Evolutionary conservation across 2,113 vertebrate genomes (phyloP), one percentile per base, ranked within the genome.

Genomic region (Plotosus lineatus): DNA sequence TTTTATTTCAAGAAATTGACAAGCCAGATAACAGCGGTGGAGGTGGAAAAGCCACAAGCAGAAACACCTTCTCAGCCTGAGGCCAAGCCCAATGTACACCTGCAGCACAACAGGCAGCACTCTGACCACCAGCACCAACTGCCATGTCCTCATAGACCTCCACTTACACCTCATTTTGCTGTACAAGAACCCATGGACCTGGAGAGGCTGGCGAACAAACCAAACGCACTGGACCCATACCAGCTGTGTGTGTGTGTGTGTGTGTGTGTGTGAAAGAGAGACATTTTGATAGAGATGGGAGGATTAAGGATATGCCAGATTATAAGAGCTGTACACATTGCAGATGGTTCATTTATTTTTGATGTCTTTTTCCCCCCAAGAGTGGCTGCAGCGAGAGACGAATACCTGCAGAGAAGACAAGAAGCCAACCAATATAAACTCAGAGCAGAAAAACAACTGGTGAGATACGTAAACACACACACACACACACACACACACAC

Each of bases 361-460:
- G 15, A 76, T 4, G 81, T 82, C 66, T 89, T 23, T 88, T 87
- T 31, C 82, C 71, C 15, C 84, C 15, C 84, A 85, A 96, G 96
- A 86, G 87, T 93, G 86, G 90, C 89, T 31, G 92, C 89, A 14
- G 92, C 91, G 31, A 84, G 90, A 40, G 53, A 92, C 14, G 95
- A 96, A 26, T 98, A 95, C 74, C 92, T 96, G 84, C 95, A 95
- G 88, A 94, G 96, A 84, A 90, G 90, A 86, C 89, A 90, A 10
- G 95, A 97, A 85, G 96, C 96, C 60, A 92, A 93, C 76, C 93
- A 92, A 82, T 96, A 97, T 90, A 98, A 97, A 85, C 85, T 96
- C 87, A 94, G 96, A 90, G 95, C 95, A 65, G 95, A 98, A 90
- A 95, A 96, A 83, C 96, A 97, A 80, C 89, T 98, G 95, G 96